These are phyloP conservation scores for Elmis aenea DNA, from an alignment of 2,888 invertebrate species.

Conservation along the genomic window DNA sequence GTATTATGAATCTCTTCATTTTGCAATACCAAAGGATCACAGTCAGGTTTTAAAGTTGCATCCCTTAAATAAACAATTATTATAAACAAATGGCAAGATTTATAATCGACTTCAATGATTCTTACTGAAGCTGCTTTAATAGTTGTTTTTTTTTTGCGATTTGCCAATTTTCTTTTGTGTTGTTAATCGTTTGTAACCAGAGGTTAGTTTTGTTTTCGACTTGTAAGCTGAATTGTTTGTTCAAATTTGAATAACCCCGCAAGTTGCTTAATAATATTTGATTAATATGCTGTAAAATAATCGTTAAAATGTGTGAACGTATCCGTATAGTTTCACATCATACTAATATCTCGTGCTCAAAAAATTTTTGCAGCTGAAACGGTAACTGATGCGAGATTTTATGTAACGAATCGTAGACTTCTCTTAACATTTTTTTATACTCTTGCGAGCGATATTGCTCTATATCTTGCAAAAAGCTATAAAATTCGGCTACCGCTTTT, in stretches of 20 bases:
- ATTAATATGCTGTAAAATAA: constrained; percentile 34
- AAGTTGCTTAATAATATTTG: constrained; percentile 37
- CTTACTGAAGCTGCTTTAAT: constrained; percentile 10
- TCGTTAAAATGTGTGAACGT: background rate
- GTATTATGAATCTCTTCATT: too few relatives aligned
- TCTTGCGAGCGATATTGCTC: constrained; percentile 31
- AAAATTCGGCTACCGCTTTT: constrained; percentile 24
- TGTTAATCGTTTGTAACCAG: constrained; percentile 26
- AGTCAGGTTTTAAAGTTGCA: too few relatives aligned
- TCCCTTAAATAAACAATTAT: too few relatives aligned
- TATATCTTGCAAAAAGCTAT: constrained; percentile 21
- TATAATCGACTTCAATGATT: too few relatives aligned
- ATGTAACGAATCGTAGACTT: constrained; percentile 29
- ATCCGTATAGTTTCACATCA: constrained; percentile 3
- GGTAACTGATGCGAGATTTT: constrained; percentile 33
- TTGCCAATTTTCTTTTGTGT: constrained; percentile 12
- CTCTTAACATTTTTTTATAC: constrained; percentile 31
- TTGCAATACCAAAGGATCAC: too few relatives aligned
- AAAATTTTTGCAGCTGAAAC: constrained; percentile 33
- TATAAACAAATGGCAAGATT: too few relatives aligned
- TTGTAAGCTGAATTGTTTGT: constrained; percentile 29
- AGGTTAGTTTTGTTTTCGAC: constrained; percentile 29
- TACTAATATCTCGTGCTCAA: constrained; percentile 37
- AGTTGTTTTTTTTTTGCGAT: constrained; percentile 8
- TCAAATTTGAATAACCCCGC: constrained; percentile 31